Evolutionary conservation across 2,797 vertebrate genomes (phyloP).

Genomic region (Notamacropus eugenii): DNA sequence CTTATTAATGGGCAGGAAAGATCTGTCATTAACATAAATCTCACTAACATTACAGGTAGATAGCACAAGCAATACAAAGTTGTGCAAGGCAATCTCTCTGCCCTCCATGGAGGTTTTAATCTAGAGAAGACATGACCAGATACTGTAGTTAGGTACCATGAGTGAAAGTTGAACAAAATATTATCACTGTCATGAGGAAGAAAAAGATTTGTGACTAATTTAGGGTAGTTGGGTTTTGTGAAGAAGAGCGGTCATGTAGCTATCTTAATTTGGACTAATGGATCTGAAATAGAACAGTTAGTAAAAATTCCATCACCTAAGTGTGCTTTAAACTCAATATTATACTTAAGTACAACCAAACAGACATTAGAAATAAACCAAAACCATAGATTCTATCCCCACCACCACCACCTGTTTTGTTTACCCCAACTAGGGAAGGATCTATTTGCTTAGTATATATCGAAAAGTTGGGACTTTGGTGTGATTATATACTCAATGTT

Average conservation of each 20-base stretch:
- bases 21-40: too few species aligned
- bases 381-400: neutral
- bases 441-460: neutral
- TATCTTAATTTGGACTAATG: neutral
- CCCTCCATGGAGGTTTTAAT: neutral
- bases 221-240: neutral
- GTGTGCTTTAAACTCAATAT: neutral
- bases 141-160: neutral
- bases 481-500: neutral
- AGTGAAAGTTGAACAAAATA: neutral
- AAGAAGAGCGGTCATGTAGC: neutral
- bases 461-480: neutral
- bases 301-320: neutral
- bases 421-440: neutral
- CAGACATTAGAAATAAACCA: neutral
- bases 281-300: neutral
- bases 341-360: neutral
- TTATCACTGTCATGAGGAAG: neutral
- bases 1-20: too few species aligned
- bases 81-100: neutral
- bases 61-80: neutral
- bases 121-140: neutral
- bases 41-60: too few species aligned
- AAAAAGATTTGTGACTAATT: neutral
- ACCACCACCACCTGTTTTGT: neutral